These are phyloP conservation scores for Mormyrops boulengeri DNA, from an alignment of 2,797 vertebrate genomes.

Conservation along the genomic window DNA sequence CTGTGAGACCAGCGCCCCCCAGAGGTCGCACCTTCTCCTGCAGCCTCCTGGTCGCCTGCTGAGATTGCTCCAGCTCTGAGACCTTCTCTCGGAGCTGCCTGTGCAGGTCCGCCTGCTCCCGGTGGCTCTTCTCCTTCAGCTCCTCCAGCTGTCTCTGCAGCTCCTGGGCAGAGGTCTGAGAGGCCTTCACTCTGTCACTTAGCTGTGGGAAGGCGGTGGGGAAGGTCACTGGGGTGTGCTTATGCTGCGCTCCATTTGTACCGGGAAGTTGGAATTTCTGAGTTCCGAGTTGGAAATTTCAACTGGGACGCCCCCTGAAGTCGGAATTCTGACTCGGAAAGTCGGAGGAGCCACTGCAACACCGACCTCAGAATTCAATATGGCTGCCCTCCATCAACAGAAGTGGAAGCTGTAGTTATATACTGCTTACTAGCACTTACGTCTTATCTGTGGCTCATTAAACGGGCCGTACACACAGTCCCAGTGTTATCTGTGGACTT, in stretches of 20 bases:
- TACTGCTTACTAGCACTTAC: background rate
- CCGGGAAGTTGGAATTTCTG: background rate
- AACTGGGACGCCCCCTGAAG: background rate
- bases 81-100: slow-evolving; percentile 81
- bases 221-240: background rate
- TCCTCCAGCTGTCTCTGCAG: slow-evolving; percentile 86
- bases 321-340: background rate
- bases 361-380: background rate
- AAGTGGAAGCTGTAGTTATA: background rate
- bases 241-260: background rate
- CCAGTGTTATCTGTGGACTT: background rate
- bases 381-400: background rate
- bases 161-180: slow-evolving; percentile 71
- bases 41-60: slow-evolving; percentile 61
- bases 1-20: background rate
- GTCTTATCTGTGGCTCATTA: background rate
- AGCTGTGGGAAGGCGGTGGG: slow-evolving; percentile 60
- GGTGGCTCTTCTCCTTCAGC: slow-evolving; percentile 75
- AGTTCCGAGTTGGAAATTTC: background rate
- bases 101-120: slow-evolving; percentile 73
- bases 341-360: background rate
- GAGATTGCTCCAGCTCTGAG: slow-evolving; percentile 75
- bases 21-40: slow-evolving; percentile 79
- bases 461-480: background rate
- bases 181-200: slow-evolving; percentile 71